Percentiles rank a stretch among this genome's conserved stretches.
phyloP scores from a whole-genome alignment of 2,797 vertebrate genomes.

The Saguinus oedipus region DNA sequence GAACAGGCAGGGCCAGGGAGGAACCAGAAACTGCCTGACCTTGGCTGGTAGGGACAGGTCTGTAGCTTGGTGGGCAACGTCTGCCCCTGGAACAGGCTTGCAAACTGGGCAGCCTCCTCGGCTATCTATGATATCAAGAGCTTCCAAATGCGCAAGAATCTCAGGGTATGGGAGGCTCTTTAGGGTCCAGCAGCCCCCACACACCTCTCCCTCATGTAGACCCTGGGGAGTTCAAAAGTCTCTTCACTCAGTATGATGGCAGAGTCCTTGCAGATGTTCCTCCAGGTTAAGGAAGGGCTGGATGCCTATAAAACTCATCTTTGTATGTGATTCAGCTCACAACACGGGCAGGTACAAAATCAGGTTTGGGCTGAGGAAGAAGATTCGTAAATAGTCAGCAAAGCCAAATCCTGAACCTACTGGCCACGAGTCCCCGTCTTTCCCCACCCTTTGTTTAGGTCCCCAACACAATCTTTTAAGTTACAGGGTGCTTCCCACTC shows the following conservation, averaged over 20 bases:
- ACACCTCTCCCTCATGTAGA: not conserved
- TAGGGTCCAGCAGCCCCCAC: too few relatives aligned
- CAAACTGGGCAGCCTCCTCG: too few relatives aligned
- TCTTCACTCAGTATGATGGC: not conserved
- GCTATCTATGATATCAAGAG: not conserved
- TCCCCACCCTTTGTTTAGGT: not conserved
- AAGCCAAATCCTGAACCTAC: not conserved
- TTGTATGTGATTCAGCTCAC: not conserved
- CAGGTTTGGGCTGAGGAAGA: not conserved
- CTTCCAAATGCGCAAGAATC: not conserved
- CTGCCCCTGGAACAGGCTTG: not conserved
- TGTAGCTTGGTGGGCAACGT: fast-evolving
- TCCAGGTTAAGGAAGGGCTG: not conserved
- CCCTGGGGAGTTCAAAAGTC: not conserved
- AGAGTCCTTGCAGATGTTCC: not conserved
- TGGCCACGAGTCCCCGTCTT: not conserved
- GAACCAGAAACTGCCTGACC: not conserved
- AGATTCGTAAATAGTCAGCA: not conserved
- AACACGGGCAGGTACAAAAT: not conserved
- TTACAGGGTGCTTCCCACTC: too few relatives aligned
- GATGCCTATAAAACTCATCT: not conserved
- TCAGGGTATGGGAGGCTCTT: not conserved
- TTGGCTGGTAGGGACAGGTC: not conserved
- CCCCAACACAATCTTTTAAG: not conserved
- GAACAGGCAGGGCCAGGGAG: not conserved